Conservation (phyloP, 2,888 invertebrate species). For the Argyra leucocephala region DNA sequence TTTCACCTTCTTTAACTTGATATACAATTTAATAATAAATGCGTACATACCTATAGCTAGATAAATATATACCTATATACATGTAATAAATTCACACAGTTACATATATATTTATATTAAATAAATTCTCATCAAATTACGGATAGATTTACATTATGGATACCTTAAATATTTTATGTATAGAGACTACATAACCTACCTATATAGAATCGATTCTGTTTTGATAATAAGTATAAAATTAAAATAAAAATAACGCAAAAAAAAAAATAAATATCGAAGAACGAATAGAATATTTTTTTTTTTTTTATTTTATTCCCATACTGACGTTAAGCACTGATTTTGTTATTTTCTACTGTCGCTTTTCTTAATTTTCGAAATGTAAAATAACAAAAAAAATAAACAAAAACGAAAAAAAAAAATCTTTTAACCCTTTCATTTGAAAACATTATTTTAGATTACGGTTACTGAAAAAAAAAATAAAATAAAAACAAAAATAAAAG, state of each 20-base stretch:
- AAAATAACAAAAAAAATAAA: too few relatives aligned
- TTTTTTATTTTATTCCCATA: not conserved
- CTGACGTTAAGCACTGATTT: not conserved
- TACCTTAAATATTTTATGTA: not conserved
- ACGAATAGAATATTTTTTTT: not conserved
- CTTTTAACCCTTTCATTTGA: not conserved
- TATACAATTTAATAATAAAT: not conserved
- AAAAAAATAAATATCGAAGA: not conserved
- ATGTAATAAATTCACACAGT: too few relatives aligned
- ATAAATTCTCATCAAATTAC: constrained; percentile 2
- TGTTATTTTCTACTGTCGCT: not conserved
- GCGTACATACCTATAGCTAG: not conserved
- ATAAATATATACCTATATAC: not conserved
- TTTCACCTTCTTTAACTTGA: not conserved
- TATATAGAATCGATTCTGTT: too few relatives aligned
- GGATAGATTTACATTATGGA: constrained; percentile 3
- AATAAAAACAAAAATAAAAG: too few relatives aligned
- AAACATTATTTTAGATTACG: not conserved
- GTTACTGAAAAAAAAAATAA: not conserved
- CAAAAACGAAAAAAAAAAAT: not conserved
- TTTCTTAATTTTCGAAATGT: not conserved
- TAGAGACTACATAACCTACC: not conserved
- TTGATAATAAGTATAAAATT: too few relatives aligned
- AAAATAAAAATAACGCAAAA: not conserved
- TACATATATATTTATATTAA: not conserved